Base-by-base conservation (phyloP, 2,888 invertebrate species). In the Heliconius ethilla region DNA sequence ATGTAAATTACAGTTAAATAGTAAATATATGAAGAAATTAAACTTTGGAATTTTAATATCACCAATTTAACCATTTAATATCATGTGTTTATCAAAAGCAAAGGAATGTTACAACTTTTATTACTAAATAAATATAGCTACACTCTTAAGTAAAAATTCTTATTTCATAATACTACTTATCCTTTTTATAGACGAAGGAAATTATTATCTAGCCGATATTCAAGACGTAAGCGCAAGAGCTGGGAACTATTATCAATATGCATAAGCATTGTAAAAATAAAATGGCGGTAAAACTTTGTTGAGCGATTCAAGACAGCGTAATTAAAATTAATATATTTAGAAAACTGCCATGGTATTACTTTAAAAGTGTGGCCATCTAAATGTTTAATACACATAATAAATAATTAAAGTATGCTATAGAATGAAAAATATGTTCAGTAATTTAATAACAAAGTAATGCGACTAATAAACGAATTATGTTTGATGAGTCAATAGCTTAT, bases 11-110 rank as follows among this genome's bases (percentile, higher is more conserved):
- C 11, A 22, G 51, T 13, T 73, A 73, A 40, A 75, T 45, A 18
- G 51, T 51, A 65, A 65, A 51, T 67, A 40, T 69, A 40, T 73
- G 18, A 40, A 55, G 55, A 73, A 75, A 67, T 22, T 77, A 33
- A 33, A 77, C 77, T 74, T 77, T 77, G 73, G 73, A 73, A n/a
- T 72, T 33, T 11, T 73, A 73, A 73, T 77, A 73, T 77, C 77
- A 73, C 77, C 55, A 77, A 73, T 22, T n/a, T 22, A 27, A 55
- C 29, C 27, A 29, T 15, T 29, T 40, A 29, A 73, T 59, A 45
- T 40, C 55, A 55, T 66, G 18, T 59, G 59, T 67, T 77, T 67
- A 74, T 74, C 59, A 74, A 45, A 76, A 37, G 13, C 69, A 65
- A 65, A 55, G 76, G 72, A 76, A 76, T 76, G 76, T 65, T 65